These are phyloP conservation scores for Campylorhamphus procurvoides DNA, from an alignment of 2,113 vertebrate species.

Conservation along the genomic window DNA sequence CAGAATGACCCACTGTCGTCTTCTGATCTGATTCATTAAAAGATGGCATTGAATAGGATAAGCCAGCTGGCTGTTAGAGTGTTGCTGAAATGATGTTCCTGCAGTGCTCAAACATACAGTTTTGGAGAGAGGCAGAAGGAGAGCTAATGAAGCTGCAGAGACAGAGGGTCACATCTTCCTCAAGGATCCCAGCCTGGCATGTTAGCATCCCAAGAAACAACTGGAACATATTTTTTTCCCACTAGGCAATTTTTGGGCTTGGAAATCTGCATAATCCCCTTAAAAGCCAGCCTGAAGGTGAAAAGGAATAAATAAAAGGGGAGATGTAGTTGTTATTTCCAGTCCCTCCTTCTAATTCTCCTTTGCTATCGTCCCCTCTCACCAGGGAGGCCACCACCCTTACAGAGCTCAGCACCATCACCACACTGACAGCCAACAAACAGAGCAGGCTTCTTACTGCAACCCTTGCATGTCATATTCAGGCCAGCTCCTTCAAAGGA, in stretches of 20 bases:
- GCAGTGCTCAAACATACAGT: not conserved
- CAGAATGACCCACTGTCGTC: conserved; percentile 41
- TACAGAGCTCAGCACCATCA: accelerated
- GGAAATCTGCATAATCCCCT: not conserved
- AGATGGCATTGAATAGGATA: not conserved
- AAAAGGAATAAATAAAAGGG: not conserved
- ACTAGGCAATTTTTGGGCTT: not conserved
- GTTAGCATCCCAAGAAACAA: not conserved
- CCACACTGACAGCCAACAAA: not conserved
- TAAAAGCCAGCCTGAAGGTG: not conserved
- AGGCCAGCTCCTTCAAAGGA: not conserved
- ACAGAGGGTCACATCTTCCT: not conserved
- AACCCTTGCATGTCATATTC: not conserved
- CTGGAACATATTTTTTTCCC: not conserved
- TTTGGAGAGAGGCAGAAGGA: not conserved
- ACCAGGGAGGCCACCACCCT: not conserved
- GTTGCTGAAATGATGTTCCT: not conserved
- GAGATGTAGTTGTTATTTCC: not conserved
- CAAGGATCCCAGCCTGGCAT: not conserved
- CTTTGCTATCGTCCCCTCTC: not conserved
- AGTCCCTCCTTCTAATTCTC: not conserved
- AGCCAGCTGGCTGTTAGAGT: not conserved
- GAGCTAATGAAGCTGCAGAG: not conserved
- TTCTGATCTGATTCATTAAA: conserved; percentile 52
- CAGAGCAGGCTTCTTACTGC: not conserved